Evolutionary conservation across 2,888 invertebrate genomes (phyloP), one percentile per base, ranked within the genome.

Genomic region (Rhamphomyia laevipes): DNA sequence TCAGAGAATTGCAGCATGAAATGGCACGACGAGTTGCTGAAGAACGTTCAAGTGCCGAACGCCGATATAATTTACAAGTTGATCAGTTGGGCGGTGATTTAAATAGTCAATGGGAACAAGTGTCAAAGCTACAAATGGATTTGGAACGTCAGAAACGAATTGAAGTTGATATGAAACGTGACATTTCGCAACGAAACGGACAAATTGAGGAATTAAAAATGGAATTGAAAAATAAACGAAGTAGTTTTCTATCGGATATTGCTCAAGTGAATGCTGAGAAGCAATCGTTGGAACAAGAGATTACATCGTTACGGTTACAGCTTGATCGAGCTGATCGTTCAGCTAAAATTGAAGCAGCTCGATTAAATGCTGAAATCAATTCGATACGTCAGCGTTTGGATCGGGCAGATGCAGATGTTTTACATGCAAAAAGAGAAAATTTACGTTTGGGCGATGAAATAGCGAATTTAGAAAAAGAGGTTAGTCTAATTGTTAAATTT

Each of bases 61-160:
- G 83, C 43, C 75, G 86, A 0, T 86, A 85, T 65, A 80, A 78
- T 52, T 82, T 81, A 53, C 81, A 81, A 61, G 81, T 85, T 51
- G 89, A 90, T 62, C 86, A 88, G 57, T 71, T 89, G 42, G 84
- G 84, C 18, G 80, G 82, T 7, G 89, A 90, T 59, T 72, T 87
- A 21, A 83, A 84, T 0, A 80, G 80, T 2, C 88, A 89, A 63
- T 86, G 87, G 77, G 89, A 90, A 60, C 78, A 81, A 38, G 81
- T 84, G 1, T 80, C 84, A 44, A 86, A 86, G 60, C 63, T 86
- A 23, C 84, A 84, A 70, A 61, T 89, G 61, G 89, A 89, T 50
- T 60, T 87, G 55, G 89, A 90, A 54, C 81, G 86, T 27, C 86
- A 86, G 59, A 78, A 84, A 51, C 77, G 89, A 11, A 81, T 85